A percentile compares a stretch with the other conserved stretches of the same genome.
phyloP scores from a whole-genome alignment of 2,888 invertebrate species.

The Hyposoter didymator region DNA sequence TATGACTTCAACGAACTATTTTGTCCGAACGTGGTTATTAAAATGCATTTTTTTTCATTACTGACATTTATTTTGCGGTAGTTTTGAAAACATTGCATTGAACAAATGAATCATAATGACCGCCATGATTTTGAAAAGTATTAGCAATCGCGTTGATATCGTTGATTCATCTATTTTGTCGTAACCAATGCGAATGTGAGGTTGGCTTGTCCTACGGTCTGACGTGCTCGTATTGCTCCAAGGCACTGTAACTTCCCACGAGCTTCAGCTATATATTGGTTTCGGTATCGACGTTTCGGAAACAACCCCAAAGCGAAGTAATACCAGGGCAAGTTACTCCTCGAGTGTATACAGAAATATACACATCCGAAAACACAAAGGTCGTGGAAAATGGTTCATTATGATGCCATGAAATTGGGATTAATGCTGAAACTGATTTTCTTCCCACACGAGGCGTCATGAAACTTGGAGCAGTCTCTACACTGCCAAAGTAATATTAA shows the following conservation, averaged over 20 bases:
- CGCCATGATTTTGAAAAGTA: neutral
- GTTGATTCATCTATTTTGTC: neutral
- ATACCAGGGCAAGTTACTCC: constrained; percentile 31
- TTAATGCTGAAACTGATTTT: neutral
- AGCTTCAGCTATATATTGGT: constrained; percentile 54
- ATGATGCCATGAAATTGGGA: neutral
- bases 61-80: too few relatives aligned
- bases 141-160: neutral
- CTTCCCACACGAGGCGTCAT: neutral
- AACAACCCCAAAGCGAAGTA: constrained; percentile 31
- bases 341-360: neutral
- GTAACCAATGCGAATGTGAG: constrained; percentile 35
- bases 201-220: constrained; percentile 17
- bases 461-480: neutral
- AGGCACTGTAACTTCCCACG: constrained; percentile 10
- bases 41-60: too few relatives aligned
- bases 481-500: neutral
- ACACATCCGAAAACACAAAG: neutral
- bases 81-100: too few relatives aligned
- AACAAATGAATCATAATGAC: neutral
- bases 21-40: too few relatives aligned
- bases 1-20: too few relatives aligned
- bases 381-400: neutral
- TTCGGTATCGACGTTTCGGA: constrained; percentile 63
- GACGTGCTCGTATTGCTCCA: neutral